A percentile compares a stretch with the other conserved stretches of the same genome.
Conservation (phyloP, 2,797 vertebrate species). For the Chaetodon trifasciatus region DNA sequence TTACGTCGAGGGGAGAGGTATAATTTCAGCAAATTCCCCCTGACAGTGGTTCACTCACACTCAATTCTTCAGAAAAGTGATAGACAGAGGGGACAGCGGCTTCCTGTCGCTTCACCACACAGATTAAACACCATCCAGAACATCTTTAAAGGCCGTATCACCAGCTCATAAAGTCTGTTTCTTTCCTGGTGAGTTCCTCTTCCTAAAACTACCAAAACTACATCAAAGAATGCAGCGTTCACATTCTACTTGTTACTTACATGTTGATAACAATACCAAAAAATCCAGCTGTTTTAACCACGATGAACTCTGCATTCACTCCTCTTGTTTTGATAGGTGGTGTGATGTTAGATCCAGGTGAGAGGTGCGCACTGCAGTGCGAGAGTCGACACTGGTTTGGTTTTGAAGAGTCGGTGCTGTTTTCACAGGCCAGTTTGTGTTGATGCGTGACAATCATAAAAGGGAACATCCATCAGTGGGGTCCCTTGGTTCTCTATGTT, state of each 20-base stretch:
- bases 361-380: no score
- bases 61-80: not conserved
- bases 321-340: not conserved
- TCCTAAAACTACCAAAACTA: not conserved
- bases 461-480: not conserved
- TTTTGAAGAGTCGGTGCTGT: not conserved
- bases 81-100: not conserved
- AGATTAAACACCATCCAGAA: not conserved
- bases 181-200: not conserved
- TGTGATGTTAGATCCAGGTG: not conserved
- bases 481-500: not conserved
- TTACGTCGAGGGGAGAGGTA: not conserved
- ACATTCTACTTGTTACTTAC: not conserved
- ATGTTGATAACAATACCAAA: not conserved
- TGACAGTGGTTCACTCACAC: conserved; percentile 19
- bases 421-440: not conserved
- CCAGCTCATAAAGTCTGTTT: not conserved
- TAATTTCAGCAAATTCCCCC: conserved; percentile 16
- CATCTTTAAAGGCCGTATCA: not conserved
- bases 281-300: not conserved
- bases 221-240: not conserved
- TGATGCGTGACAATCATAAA: not conserved
- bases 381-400: not conserved
- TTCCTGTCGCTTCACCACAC: not conserved
- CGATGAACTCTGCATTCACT: not conserved